Evolutionary conservation across 2,888 invertebrate genomes (phyloP).

Genomic region (Anarsia innoxiella): DNA sequence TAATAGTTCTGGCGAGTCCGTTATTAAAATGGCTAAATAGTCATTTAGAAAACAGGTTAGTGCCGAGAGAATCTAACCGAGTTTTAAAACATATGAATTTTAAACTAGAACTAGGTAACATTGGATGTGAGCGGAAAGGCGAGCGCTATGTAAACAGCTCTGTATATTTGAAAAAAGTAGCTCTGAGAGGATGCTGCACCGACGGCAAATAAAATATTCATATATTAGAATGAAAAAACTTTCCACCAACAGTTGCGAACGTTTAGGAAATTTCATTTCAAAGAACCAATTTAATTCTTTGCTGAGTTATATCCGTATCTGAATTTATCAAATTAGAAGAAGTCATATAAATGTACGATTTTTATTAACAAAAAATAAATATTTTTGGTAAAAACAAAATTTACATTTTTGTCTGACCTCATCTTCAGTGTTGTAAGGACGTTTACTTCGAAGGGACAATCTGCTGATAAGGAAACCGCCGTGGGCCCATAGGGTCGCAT

Average conservation of each 20-base stretch:
- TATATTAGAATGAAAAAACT: slow-evolving; percentile 16
- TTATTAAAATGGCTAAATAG: slow-evolving; percentile 33
- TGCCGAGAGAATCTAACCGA: slow-evolving; percentile 43
- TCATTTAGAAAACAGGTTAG: slow-evolving; percentile 47
- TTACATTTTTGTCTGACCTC: too few species aligned
- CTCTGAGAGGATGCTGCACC: slow-evolving; percentile 39
- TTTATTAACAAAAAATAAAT: too few species aligned
- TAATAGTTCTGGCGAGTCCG: background rate
- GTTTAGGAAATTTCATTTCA: slow-evolving; percentile 7
- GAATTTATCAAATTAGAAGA: too few species aligned
- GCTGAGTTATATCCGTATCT: too few species aligned
- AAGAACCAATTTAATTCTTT: background rate
- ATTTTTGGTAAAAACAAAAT: too few species aligned
- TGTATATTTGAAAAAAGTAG: slow-evolving; percentile 53
- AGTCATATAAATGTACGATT: too few species aligned
- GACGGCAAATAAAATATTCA: slow-evolving; percentile 41
- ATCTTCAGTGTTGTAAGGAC: background rate
- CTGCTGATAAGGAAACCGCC: slow-evolving; percentile 52
- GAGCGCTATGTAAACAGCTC: slow-evolving; percentile 53
- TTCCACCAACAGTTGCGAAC: slow-evolving; percentile 3
- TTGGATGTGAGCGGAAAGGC: slow-evolving; percentile 57
- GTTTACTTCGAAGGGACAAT: too few species aligned
- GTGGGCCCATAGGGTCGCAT: slow-evolving; percentile 35
- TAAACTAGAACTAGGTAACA: slow-evolving; percentile 51
- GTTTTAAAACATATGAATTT: slow-evolving; percentile 65